These are phyloP conservation scores for Cremastobaeus sp. DNA, from an alignment of 2,888 invertebrate genomes.

Conservation along the genomic window DNA sequence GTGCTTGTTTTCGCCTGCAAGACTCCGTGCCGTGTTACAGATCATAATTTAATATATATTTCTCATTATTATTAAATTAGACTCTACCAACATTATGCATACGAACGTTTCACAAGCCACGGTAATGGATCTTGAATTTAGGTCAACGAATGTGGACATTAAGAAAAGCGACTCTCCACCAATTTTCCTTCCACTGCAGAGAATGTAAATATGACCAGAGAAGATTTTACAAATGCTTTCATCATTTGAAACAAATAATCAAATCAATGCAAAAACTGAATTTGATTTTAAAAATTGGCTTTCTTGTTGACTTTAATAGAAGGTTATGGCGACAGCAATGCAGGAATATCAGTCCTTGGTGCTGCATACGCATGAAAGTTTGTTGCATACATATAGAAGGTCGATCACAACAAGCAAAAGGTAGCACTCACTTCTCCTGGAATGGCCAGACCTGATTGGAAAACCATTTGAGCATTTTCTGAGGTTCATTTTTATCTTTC, in stretches of 20 bases:
- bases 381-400: slow-evolving; percentile 99
- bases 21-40: too few species aligned
- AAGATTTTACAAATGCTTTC: slow-evolving; percentile 88
- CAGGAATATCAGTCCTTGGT: slow-evolving; percentile 95
- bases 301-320: slow-evolving; percentile 14
- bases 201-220: slow-evolving; percentile 86
- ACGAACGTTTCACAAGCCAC: slow-evolving; percentile 95
- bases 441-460: slow-evolving; percentile 97
- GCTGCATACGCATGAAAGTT: slow-evolving; percentile 99
- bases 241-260: too few species aligned
- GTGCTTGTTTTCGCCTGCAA: too few species aligned
- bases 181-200: slow-evolving; percentile 95
- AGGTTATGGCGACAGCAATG: slow-evolving; percentile 95
- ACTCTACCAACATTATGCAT: slow-evolving; percentile 89
- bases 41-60: too few species aligned
- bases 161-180: slow-evolving; percentile 86
- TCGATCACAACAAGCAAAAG: slow-evolving; percentile 92
- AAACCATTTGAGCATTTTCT: slow-evolving; percentile 96
- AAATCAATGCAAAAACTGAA: too few species aligned
- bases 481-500: slow-evolving; percentile 83
- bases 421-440: slow-evolving; percentile 94
- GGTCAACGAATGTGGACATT: slow-evolving; percentile 83
- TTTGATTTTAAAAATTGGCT: too few species aligned
- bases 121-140: slow-evolving; percentile 96
- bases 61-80: too few species aligned